These are phyloP conservation scores for Macropus fuliginosus DNA, from an alignment of 2,797 vertebrate species.

Conservation along the genomic window DNA sequence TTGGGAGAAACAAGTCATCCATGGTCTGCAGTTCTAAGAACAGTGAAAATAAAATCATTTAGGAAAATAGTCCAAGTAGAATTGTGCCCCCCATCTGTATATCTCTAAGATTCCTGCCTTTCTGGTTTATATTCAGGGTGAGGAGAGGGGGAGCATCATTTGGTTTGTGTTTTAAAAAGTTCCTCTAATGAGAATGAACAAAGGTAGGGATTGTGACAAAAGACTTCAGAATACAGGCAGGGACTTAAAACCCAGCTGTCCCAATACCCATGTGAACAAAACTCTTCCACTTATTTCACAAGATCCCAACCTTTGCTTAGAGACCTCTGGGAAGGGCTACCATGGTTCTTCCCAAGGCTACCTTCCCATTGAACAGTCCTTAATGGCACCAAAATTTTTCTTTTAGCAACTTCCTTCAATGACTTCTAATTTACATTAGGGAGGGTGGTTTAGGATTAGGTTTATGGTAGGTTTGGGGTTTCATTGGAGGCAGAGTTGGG, in stretches of 20 bases:
- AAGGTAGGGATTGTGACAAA: background rate
- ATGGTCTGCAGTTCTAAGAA: background rate
- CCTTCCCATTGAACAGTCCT: background rate
- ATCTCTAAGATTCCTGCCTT: background rate
- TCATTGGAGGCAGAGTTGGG: background rate
- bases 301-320: background rate
- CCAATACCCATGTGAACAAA: background rate
- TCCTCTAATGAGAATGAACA: background rate
- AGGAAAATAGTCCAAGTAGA: background rate
- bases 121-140: background rate
- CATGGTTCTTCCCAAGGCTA: background rate
- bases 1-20: background rate
- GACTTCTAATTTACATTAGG: background rate
- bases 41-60: background rate
- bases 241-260: background rate
- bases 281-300: background rate
- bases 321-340: background rate
- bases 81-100: background rate
- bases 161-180: constrained; percentile 18
- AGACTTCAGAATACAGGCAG: background rate
- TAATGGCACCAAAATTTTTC: background rate
- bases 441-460: background rate
- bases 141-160: background rate
- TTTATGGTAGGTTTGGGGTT: background rate
- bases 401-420: background rate